These are phyloP conservation scores for Himantopus leucocephalus DNA, from an alignment of 2,113 vertebrate species.

Conservation along the genomic window DNA sequence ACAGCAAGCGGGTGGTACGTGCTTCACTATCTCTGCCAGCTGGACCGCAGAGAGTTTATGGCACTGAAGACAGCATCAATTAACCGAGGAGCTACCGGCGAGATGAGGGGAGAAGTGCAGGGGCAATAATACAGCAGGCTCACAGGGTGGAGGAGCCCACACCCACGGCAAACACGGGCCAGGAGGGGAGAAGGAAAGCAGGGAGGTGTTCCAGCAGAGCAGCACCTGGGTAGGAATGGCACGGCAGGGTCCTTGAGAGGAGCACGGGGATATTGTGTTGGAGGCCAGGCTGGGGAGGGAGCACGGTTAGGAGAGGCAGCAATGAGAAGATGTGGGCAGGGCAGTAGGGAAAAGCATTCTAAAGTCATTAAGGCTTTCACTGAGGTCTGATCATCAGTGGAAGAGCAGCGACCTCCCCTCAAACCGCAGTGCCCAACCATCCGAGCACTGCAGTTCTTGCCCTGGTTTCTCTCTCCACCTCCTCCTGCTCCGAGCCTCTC, in stretches of 20 bases:
- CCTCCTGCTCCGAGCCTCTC: neutral
- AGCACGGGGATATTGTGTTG: neutral
- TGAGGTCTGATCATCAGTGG: neutral
- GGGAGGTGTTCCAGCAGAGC: neutral
- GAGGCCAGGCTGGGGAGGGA: neutral
- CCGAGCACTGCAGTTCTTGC: accelerated
- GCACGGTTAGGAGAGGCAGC: neutral
- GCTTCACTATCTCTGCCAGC: neutral
- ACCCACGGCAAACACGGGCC: neutral
- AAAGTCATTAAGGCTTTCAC: neutral
- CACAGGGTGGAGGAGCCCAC: neutral
- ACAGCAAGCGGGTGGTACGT: accelerated
- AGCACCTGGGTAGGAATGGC: neutral
- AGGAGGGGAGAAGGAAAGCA: neutral
- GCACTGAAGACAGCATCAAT: neutral
- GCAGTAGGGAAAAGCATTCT: accelerated
- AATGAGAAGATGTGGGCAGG: neutral
- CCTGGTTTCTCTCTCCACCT: neutral
- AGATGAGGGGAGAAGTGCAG: neutral
- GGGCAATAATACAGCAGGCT: neutral
- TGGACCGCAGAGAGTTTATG: neutral
- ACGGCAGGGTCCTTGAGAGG: neutral
- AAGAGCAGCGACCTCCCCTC: neutral
- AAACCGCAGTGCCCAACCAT: neutral
- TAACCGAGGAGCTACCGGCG: accelerated